Conservation (phyloP, 2,113 vertebrate species). For the Andinoacara biseriatus region DNA sequence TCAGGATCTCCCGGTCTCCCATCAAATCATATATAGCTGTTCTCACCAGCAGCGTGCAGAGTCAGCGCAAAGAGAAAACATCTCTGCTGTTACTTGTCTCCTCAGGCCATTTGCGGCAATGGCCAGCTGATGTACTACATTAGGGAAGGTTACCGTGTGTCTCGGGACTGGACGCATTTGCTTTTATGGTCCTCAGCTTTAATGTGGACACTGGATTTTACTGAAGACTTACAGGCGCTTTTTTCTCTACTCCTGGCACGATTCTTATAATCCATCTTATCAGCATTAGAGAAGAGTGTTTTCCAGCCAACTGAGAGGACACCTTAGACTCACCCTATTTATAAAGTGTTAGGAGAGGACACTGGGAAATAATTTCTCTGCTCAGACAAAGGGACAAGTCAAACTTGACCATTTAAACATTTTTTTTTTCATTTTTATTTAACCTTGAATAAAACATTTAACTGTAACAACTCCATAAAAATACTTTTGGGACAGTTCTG, state of each 20-base stretch:
- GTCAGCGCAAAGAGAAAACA: conserved; percentile 18
- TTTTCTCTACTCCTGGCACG: conserved; percentile 3
- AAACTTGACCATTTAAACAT: not conserved
- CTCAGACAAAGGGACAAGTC: not conserved
- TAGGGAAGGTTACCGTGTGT: conserved; percentile 3
- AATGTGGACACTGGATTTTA: not conserved
- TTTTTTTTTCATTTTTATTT: not conserved
- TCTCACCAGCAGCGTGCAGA: not conserved
- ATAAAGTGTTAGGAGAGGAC: conserved; percentile 19
- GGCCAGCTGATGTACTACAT: conserved; percentile 7
- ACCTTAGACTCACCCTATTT: not conserved
- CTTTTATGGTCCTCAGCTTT: not conserved
- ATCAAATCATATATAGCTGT: not conserved
- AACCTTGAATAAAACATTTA: not conserved
- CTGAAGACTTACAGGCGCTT: not conserved
- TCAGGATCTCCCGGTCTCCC: not conserved
- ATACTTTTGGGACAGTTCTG: not conserved
- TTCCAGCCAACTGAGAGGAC: conserved; percentile 28
- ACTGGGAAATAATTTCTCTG: not conserved
- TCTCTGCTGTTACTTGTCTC: not conserved
- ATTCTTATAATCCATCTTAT: conserved; percentile 24
- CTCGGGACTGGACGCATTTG: not conserved
- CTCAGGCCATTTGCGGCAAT: not conserved
- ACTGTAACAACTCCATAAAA: not conserved
- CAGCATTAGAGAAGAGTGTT: conserved; percentile 8